A percentile compares a stretch with the other conserved stretches of the same genome.
phyloP scores from a whole-genome alignment of 2,797 vertebrate genomes.

The Sphenodon punctatus region DNA sequence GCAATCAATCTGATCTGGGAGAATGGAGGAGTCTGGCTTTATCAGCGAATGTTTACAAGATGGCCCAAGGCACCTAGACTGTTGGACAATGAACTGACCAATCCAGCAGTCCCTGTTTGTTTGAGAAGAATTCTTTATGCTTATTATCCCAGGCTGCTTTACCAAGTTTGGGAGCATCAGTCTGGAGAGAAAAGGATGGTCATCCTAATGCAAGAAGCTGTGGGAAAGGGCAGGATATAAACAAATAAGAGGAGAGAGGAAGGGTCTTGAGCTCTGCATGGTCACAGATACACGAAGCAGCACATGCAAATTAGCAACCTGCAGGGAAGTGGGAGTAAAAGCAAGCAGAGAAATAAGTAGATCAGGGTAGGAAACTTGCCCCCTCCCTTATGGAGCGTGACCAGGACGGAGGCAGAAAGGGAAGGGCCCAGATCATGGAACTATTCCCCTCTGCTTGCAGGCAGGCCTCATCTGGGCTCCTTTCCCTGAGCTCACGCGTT shows the following conservation, averaged over 20 bases:
- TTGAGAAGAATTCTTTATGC: neutral
- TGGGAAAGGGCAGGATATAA: neutral
- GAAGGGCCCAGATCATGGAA: too few species aligned
- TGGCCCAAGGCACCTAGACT: neutral
- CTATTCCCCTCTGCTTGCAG: too few species aligned
- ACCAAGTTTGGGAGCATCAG: rapidly evolving
- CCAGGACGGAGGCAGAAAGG: too few species aligned
- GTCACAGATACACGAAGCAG: neutral
- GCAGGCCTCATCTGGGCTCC: too few species aligned
- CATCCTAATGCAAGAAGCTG: too few species aligned
- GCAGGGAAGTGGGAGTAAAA: neutral
- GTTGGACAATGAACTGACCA: too few species aligned
- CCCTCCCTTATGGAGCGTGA: too few species aligned
- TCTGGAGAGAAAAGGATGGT: neutral
- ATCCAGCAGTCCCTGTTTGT: neutral
- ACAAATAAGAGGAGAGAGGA: neutral
- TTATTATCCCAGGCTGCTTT: neutral
- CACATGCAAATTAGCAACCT: neutral
- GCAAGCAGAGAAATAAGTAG: neutral
- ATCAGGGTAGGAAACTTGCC: too few species aligned
- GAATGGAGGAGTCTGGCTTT: neutral
- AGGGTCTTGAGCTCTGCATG: neutral
- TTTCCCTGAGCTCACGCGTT: too few species aligned
- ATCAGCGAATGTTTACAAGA: neutral
- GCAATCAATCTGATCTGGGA: neutral